Base-by-base conservation (phyloP, 1,140 invertebrate species). In the Leptonema lineaticorne region DNA sequence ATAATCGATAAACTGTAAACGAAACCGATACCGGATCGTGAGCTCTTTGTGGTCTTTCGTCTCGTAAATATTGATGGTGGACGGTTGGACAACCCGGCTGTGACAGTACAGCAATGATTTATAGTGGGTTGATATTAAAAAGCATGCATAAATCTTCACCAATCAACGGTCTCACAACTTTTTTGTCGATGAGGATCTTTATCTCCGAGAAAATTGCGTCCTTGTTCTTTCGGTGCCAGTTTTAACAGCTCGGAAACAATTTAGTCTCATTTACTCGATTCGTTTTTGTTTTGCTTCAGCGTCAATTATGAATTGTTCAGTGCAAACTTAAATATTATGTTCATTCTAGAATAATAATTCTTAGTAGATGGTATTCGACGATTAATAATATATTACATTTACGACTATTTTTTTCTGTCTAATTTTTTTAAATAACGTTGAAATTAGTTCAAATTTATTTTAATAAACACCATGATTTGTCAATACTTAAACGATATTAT, bases 61-160 rank as follows among this genome's bases (percentile, higher is more conserved):
- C 68, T 58, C 68, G 63, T 69, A 46, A 69, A 69, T 58, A 69
- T 69, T 69, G 50, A 69, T 69, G 68, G 68, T 45, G 41, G 53
- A n/a, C 24, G 2, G 26, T 41, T 5, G 50, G 20, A 26, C 22
- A 8, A 24, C 11, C 18, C 16, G 16, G n/a, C 29, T 60, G 48
- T 48, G 46, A 68, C 57, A 60, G 60, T 33, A 33, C 50, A 9
- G 57, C 58, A 48, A 69, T 64, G 62, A 69, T 69, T 69, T 69
- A 63, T 64, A n/a, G 41, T 62, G 60, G 46, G 18, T 48, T 26
- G 29, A 50, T 57, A 46, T 67, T 46, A 46, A 48, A 37, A 69
- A 69, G 63, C 53, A 37, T 58, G 20, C 48, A 69, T 64, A 69
- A 69, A 69, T 69, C 37, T 45, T 57, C 30, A 50, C 59, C 59